Base-by-base conservation (phyloP, 2,113 vertebrate genomes). In the Bubo bubo region DNA sequence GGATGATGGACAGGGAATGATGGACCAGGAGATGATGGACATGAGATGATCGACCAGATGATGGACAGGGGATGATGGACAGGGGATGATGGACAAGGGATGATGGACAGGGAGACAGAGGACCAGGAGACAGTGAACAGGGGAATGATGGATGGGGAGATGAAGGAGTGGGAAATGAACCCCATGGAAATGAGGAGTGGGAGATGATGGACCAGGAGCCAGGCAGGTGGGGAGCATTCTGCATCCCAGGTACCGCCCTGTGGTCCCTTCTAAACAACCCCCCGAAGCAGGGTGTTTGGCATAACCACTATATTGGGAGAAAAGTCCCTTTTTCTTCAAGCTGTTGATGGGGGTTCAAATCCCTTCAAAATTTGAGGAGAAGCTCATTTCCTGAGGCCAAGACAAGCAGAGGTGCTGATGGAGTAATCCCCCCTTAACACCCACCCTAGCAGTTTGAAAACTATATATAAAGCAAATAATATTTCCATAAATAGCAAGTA, bases 281-380 rank as follows among this genome's bases (percentile, higher is more conserved):
- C 45, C 24, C 24, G 28, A 6, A 15, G 17, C 37, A 13, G 34
- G 19, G 22, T 3, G 20, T 13, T 45, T 24, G 55, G 20, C 24
- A n/a, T 3, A 22, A 23, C 58, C 45, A 13, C 23, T 4, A 1
- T 1, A 6, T 3, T 26, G 37, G 3, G 39, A 7, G 3, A 24
- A 20, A 50, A 28, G 24, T 4, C 5, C 19, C 11, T 5, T 79
- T 58, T 68, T 23, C 52, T 56, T 3, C 0, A 1, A 12, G 32
- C 68, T 64, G 30, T 16, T 37, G 7, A 3, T 0, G 0, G 7
- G 13, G 14, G 2, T 3, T 43, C 66, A 70, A 74, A 86, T 52
- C 28, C 71, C 17, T 55, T 49, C 66, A 5, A 30, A 34, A 62
- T 4, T 3, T 5, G 45, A 28, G 52, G 43, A 56, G 55, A 27